A percentile compares a stretch with the other conserved stretches of the same genome.
Evolutionary conservation across 2,888 invertebrate species (phyloP).

Genomic region (Tridacna crocea): DNA sequence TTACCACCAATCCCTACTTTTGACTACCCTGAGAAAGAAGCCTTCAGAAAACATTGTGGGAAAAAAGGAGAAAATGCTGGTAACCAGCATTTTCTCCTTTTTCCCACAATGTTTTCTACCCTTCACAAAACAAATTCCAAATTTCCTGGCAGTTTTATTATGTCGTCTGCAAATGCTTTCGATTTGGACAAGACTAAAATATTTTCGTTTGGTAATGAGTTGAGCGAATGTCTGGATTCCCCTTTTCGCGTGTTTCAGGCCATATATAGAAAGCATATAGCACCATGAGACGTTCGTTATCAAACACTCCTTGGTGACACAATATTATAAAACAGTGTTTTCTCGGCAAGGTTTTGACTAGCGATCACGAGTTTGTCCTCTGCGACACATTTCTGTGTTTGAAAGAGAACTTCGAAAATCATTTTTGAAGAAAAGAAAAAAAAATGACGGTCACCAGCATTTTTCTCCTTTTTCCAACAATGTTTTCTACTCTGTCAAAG

Average conservation of each 20-base stretch:
- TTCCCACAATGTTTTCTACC: neutral
- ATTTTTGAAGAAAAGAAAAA: neutral
- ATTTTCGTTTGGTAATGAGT: neutral
- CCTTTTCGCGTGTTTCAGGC: too few relatives aligned
- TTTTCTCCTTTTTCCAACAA: neutral
- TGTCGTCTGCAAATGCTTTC: neutral
- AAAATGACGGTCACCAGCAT: neutral
- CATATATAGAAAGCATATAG: too few relatives aligned
- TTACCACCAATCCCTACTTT: too few relatives aligned
- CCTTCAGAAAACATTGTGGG: constrained; percentile 15
- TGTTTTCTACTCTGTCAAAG: neutral
- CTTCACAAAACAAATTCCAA: too few relatives aligned
- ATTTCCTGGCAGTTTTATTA: too few relatives aligned
- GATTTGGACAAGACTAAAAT: neutral
- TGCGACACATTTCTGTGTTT: neutral
- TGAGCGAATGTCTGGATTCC: neutral
- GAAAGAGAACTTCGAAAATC: neutral
- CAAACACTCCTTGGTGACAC: neutral
- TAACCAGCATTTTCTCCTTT: constrained; percentile 6
- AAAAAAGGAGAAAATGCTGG: constrained; percentile 6
- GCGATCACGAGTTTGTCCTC: neutral
- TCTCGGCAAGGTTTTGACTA: neutral
- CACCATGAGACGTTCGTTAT: neutral
- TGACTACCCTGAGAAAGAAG: too few relatives aligned
- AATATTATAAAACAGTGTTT: neutral